Base-by-base conservation (phyloP, 2,113 vertebrate genomes). In the Hyperoodon ampullatus region DNA sequence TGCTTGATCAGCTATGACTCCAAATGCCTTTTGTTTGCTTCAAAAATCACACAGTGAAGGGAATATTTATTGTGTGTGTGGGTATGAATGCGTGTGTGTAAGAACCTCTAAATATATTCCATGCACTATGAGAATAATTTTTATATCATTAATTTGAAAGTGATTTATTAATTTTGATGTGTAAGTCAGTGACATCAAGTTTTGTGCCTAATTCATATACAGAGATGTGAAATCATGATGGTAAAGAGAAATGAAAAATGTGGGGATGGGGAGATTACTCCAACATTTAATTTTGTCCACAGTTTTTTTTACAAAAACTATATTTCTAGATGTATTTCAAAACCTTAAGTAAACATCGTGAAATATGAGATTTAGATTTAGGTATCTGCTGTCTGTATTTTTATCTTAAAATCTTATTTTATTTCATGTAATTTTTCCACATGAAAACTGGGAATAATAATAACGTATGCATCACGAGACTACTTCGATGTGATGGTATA, bases 391-490 rank as follows among this genome's bases (percentile, higher is more conserved):
- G 30, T 28, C 50, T 95, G 5, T 39, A 47, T 14, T 94, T 93
- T 94, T 90, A 74, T 75, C 19, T 93, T 65, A 80, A 95, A 78
- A 74, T 83, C 21, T 53, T 60, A 6, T 71, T 93, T 84, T 68
- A 65, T 87, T 98, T 95, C 63, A 87, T 16, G 2, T 83, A 88
- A 61, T 68, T 92, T 93, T 94, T 95, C 42, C 10, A 65, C 39
- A 85, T 53, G 39, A 61, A 88, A 90, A 53, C 47, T 83, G 10
- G 4, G 26, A 96, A 23, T 85, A 88, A 74, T 74, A 70, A 74
- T 74, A 91, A 71, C 8, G 0, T 39, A 66, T 24, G 15, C 2
- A 68, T 94, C 24, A 21, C 47, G 55, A 47, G 16, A 58, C 24
- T 23, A 33, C 78, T 92, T 89, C 60, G 42, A 85, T n/a, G 35